phyloP scores from a whole-genome alignment of 1,140 invertebrate species.

The Odontomachus brunneus region DNA sequence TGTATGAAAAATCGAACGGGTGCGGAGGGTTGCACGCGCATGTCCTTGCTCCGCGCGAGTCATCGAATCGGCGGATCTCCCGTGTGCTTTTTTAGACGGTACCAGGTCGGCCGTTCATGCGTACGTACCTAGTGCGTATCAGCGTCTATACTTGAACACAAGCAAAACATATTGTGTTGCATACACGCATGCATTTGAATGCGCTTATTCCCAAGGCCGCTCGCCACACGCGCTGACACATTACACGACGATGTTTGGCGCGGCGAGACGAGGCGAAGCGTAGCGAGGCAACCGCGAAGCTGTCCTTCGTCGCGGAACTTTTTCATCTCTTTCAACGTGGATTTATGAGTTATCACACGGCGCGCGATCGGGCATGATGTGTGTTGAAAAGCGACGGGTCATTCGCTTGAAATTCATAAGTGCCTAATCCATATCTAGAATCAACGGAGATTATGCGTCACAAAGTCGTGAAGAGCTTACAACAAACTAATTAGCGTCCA shows the following conservation, averaged over 20 bases:
- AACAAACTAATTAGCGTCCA: too few relatives aligned
- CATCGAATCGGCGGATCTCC: constrained; percentile 75
- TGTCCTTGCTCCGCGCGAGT: constrained; percentile 74
- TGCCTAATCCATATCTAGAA: too few relatives aligned
- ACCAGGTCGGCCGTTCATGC: constrained; percentile 64
- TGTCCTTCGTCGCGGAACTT: too few relatives aligned
- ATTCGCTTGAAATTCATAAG: too few relatives aligned
- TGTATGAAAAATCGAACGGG: neutral
- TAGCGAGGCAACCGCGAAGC: too few relatives aligned
- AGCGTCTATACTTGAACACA: constrained; percentile 65
- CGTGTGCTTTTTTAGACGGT: constrained; percentile 77
- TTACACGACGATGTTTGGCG: neutral
- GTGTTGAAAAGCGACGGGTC: too few relatives aligned
- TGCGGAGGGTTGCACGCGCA: neutral
- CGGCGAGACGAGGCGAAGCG: neutral
- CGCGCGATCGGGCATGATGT: too few relatives aligned
- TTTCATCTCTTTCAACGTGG: too few relatives aligned
- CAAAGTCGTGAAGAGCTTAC: too few relatives aligned
- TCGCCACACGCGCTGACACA: constrained; percentile 64
- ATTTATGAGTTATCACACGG: too few relatives aligned
- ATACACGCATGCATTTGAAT: constrained; percentile 72
- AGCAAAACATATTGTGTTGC: constrained; percentile 63
- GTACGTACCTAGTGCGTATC: constrained; percentile 64
- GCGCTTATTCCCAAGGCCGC: constrained; percentile 76
- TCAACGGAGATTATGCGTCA: too few relatives aligned